Evolutionary conservation across 2,888 invertebrate species (phyloP), one percentile per base, ranked within the genome.

Genomic region (Lutraria lutraria): DNA sequence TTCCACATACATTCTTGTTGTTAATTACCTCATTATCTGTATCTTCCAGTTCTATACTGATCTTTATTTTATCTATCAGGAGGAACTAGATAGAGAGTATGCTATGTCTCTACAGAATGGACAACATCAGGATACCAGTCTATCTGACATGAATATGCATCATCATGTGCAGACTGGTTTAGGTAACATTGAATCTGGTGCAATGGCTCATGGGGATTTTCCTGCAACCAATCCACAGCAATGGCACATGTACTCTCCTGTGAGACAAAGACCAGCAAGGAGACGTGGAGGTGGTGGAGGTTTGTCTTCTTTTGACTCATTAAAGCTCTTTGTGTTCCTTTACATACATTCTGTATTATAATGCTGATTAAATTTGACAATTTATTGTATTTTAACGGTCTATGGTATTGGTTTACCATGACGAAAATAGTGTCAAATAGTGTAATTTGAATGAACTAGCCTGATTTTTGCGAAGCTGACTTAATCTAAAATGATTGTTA

Each of bases 51-150:
- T 43, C 43, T 43, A 43, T 43, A 43, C 2, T 43, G 31, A 53
- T 54, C 25, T 31, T 29, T 85, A 21, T 63, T 63, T 21, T n/a
- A 16, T 72, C 53, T 86, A 88, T 76, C 88, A 94, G 94, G 94
- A 94, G 72, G 93, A 94, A 60, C 90, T 94, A 85, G 94, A 94
- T 56, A 86, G 89, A 81, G 94, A 94, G 83, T 94, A 93, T 93
- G 94, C 94, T 15, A 81, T 94, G 89, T 81, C 93, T 8, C 82
- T 94, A 34, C 92, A 92, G 52, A 87, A 56, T 63, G 60, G 31
- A 21, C 43, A 43, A 25, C 60, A 19, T n/a, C 34, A 52, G 4
- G 54, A 4, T n/a, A 34, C 31, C 72, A 53, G 15, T 21, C 12
- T 29, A 31, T 31, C 29, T 19, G 31, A 19, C 52, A 29, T 25